Conservation (phyloP, 1,140 invertebrate genomes). For the Apis cerana region DNA sequence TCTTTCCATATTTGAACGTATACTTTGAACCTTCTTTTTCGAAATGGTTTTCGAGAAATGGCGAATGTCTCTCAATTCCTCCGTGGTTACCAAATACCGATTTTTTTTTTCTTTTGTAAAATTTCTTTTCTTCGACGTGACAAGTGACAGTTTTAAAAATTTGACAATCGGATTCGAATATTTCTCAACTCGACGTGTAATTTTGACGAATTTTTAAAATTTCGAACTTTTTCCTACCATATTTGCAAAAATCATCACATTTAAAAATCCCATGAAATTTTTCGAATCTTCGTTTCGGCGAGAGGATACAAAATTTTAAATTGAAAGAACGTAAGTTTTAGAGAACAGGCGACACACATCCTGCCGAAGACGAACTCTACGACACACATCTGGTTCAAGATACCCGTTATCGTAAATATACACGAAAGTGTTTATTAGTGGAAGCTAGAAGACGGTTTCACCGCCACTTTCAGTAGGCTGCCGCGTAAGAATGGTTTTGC, state of each 20-base stretch:
- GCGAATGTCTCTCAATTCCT: neutral
- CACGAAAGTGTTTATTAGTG: slow-evolving; percentile 60
- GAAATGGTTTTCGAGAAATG: neutral
- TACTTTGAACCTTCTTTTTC: neutral
- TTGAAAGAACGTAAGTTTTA: too few relatives aligned
- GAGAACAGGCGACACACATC: neutral
- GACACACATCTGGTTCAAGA: slow-evolving; percentile 18
- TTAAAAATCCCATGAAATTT: too few relatives aligned
- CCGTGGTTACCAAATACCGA: neutral
- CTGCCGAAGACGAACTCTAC: slow-evolving; percentile 13
- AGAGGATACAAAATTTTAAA: too few relatives aligned
- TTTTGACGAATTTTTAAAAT: too few relatives aligned
- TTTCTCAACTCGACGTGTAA: too few relatives aligned
- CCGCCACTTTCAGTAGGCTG: slow-evolving; percentile 59
- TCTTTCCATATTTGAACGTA: neutral
- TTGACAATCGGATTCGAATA: too few relatives aligned
- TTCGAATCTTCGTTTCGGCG: too few relatives aligned
- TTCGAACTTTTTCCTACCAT: too few relatives aligned
- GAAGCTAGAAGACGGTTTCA: slow-evolving; percentile 64
- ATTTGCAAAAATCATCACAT: too few relatives aligned
- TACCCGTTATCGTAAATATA: slow-evolving; percentile 24
- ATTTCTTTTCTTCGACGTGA: too few relatives aligned
- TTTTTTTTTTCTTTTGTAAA: neutral
- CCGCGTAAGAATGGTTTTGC: slow-evolving; percentile 66
- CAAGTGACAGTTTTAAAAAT: too few relatives aligned